Conservation (phyloP, 2,797 vertebrate genomes). For the Crocidura indochinensis region DNA sequence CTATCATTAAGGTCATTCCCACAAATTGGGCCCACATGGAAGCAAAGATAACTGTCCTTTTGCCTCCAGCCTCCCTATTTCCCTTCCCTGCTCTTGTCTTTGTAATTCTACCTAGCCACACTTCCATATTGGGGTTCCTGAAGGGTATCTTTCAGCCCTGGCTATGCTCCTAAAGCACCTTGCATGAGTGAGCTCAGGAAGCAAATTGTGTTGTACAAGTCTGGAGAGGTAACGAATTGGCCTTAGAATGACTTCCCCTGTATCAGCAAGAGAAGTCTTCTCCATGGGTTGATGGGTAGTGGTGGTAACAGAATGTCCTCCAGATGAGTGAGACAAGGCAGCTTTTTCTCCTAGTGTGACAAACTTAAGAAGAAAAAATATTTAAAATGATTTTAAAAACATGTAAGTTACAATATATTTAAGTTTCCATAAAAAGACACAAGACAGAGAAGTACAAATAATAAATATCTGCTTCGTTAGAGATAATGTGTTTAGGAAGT, state of each 20-base stretch:
- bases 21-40: too few species aligned
- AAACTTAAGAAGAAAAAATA: background rate
- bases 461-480: background rate
- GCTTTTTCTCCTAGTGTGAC: background rate
- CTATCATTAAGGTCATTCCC: background rate
- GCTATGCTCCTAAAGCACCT: background rate
- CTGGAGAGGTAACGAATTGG: rapidly evolving
- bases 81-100: background rate
- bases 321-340: too few species aligned
- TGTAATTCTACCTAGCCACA: background rate
- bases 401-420: background rate
- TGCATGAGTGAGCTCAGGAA: background rate
- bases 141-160: background rate
- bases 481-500: too few species aligned
- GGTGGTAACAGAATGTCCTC: too few species aligned
- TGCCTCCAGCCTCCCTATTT: rapidly evolving
- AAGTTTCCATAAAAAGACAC: background rate
- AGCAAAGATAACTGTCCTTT: background rate
- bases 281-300: too few species aligned
- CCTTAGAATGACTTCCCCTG: too few species aligned
- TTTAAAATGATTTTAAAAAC: conserved; percentile 4
- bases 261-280: too few species aligned
- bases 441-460: background rate
- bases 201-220: rapidly evolving
- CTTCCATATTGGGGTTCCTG: background rate